Evolutionary conservation across 2,113 vertebrate species (phyloP).

Genomic region (Solea solea): DNA sequence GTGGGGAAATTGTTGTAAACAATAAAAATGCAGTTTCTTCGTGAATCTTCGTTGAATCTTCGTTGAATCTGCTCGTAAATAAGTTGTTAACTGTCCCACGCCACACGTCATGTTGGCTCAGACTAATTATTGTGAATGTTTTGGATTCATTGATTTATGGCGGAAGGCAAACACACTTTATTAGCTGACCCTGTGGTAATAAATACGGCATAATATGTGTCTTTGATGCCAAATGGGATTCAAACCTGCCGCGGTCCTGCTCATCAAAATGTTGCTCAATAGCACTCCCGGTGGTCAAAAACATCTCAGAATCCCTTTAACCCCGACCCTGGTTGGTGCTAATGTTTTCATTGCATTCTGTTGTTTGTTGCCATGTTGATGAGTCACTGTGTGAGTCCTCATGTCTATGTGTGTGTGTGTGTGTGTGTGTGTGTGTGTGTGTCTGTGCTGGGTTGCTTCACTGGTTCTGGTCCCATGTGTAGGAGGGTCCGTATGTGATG

Average conservation of each 20-base stretch:
- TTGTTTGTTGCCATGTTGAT: constrained; percentile 24
- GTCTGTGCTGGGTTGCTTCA: constrained; percentile 64
- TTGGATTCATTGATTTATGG: too few relatives aligned
- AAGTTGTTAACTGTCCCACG: too few relatives aligned
- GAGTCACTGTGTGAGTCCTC: constrained; percentile 8
- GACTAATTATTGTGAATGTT: too few relatives aligned
- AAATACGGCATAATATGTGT: too few relatives aligned
- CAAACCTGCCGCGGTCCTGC: background rate
- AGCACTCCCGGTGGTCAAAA: background rate
- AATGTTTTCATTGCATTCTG: constrained; percentile 17
- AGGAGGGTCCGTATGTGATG: constrained; percentile 99
- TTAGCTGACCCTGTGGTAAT: too few relatives aligned
- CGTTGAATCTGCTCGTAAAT: too few relatives aligned
- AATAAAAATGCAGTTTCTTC: too few relatives aligned
- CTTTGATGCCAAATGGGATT: background rate
- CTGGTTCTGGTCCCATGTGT: constrained; percentile 85
- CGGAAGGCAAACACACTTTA: too few relatives aligned
- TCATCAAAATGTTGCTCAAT: constrained; percentile 8
- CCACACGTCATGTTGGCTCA: too few relatives aligned
- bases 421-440: constrained; percentile 18
- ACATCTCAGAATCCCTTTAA: background rate
- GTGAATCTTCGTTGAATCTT: too few relatives aligned
- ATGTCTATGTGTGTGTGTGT: constrained; percentile 10
- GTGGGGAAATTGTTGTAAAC: too few relatives aligned
- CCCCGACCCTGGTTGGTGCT: constrained; percentile 10